Base-by-base conservation (phyloP, 2,888 invertebrate genomes). In the Norana najaformis region DNA sequence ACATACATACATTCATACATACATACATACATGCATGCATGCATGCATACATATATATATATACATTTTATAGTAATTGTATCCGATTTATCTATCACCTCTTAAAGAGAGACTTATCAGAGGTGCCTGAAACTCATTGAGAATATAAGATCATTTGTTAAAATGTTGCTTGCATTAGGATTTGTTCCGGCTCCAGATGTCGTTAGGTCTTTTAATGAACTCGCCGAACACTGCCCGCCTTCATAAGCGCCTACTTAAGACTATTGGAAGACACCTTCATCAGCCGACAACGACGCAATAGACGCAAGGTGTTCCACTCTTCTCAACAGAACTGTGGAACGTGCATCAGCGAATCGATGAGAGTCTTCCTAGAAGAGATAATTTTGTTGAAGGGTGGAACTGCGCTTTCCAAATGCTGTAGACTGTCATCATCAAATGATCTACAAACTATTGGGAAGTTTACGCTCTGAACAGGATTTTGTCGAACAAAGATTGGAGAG, bases 31-130 rank as follows among this genome's bases (percentile, higher is more conserved):
- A 53, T 53, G 23, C 16, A 85, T 85, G 30, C 16, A 85, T 85
- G 30, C 16, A 85, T 85, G 30, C 30, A 85, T 85, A 85, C 30
- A 85, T 85, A 85, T 85, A 85, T 85, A 85, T 85, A 85, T 85
- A 85, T 85, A 85, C 36, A 85, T 85, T n/a, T n/a, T n/a, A n/a
- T n/a, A n/a, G n/a, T n/a, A n/a, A n/a, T n/a, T n/a, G n/a, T n/a
- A n/a, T n/a, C n/a, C n/a, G n/a, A n/a, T n/a, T n/a, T n/a, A n/a
- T n/a, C n/a, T n/a, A n/a, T n/a, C n/a, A n/a, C n/a, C n/a, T n/a
- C n/a, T n/a, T n/a, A n/a, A n/a, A n/a, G n/a, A n/a, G n/a, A n/a
- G n/a, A n/a, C n/a, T n/a, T n/a, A n/a, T n/a, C n/a, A n/a, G n/a
- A n/a, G n/a, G n/a, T n/a, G n/a, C n/a, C n/a, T n/a, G n/a, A n/a